Conservation (phyloP, 2,113 vertebrate species). For the Odocoileus virginianus region DNA sequence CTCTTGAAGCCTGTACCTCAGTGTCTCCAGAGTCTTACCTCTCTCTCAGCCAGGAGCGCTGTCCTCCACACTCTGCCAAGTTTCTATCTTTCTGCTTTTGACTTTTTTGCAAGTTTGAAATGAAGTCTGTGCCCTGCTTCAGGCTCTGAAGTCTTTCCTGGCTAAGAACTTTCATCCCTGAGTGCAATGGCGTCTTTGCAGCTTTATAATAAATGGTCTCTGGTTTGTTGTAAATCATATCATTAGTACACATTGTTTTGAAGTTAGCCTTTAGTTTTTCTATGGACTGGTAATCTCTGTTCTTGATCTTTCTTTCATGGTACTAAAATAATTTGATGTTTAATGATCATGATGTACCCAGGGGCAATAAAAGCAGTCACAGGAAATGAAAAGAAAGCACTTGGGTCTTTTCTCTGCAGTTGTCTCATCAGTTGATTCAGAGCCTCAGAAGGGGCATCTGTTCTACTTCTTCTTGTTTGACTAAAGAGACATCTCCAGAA, state of each 20-base stretch:
- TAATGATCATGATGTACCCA: neutral
- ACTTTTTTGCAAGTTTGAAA: conserved; percentile 90
- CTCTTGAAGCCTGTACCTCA: conserved; percentile 82
- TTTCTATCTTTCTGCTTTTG: conserved; percentile 83
- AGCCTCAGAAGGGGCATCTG: neutral
- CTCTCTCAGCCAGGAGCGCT: conserved; percentile 78
- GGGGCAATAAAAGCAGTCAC: neutral
- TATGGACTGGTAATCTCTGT: neutral
- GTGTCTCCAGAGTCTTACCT: conserved; percentile 77
- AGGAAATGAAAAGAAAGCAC: neutral
- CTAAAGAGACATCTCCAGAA: neutral
- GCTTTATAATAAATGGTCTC: conserved; percentile 98
- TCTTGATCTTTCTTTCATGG: neutral
- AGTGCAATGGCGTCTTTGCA: conserved; percentile 94
- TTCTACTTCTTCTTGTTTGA: neutral
- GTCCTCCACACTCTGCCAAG: conserved; percentile 77
- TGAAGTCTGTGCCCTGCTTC: conserved; percentile 96
- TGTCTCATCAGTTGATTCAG: neutral
- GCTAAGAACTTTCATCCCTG: conserved; percentile 97
- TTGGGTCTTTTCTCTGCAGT: neutral
- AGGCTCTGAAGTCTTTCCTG: conserved; percentile 96
- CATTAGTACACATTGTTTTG: conserved; percentile 95
- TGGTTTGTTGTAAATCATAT: conserved; percentile 98
- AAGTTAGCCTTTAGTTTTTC: conserved; percentile 89
- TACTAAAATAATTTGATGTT: neutral